These are phyloP conservation scores for Clepsis dumicolana DNA, from an alignment of 2,888 invertebrate species.

Conservation along the genomic window DNA sequence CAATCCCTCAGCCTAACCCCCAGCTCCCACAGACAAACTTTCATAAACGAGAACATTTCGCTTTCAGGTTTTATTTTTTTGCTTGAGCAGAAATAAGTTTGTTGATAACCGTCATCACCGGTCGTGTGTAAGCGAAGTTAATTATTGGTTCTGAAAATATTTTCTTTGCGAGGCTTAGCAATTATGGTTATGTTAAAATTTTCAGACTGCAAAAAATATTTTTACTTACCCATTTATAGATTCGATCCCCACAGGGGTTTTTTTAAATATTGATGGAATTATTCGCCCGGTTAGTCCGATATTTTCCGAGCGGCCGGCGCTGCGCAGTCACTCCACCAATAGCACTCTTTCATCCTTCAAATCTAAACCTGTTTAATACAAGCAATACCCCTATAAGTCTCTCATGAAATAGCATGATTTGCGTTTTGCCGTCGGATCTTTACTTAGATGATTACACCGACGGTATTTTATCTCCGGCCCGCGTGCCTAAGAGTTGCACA, in stretches of 20 bases:
- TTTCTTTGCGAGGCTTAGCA: not conserved
- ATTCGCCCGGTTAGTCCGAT: not conserved
- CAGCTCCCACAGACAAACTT: conserved; percentile 52
- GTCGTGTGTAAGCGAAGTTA: conserved; percentile 11
- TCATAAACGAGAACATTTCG: conserved; percentile 67
- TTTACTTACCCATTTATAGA: not conserved
- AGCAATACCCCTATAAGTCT: conserved; percentile 47
- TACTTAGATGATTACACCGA: conserved; percentile 26
- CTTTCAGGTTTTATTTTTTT: conserved; percentile 61
- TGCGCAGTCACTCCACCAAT: conserved; percentile 7
- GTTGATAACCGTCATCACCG: not conserved
- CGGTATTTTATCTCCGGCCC: conserved; percentile 24
- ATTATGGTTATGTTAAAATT: not conserved
- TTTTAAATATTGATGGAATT: conserved; percentile 7
- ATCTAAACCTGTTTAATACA: conserved; percentile 4
- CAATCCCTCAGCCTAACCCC: conserved; percentile 45
- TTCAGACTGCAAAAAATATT: not conserved
- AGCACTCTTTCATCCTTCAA: conserved; percentile 6
- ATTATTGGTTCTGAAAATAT: conserved; percentile 23
- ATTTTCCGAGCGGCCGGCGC: conserved; percentile 1
- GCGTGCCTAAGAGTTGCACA: conserved; percentile 7
- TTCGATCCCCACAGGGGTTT: not conserved
- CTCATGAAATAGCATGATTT: conserved; percentile 44
- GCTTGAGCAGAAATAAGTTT: conserved; percentile 35
- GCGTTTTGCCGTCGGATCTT: conserved; percentile 1